Conservation (phyloP, 1,140 invertebrate species). For the Phenacoccus solenopsis region DNA sequence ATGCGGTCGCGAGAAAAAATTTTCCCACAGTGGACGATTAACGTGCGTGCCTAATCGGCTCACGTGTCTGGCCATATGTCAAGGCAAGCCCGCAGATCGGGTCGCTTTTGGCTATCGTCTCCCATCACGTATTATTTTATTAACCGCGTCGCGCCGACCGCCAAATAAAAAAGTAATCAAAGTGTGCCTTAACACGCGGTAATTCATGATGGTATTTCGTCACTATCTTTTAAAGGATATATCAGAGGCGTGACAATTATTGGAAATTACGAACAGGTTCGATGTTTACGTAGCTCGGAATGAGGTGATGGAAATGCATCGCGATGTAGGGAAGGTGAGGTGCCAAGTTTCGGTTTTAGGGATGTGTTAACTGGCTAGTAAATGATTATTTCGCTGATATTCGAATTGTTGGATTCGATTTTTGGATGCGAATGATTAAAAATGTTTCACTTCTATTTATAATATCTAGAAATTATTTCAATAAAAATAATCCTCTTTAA, state of each 20-base stretch:
- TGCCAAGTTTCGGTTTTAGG: too few relatives aligned
- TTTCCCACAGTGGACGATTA: slow-evolving; percentile 14
- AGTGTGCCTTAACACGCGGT: slow-evolving; percentile 10
- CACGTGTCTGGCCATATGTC: slow-evolving; percentile 15
- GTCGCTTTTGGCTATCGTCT: slow-evolving; percentile 16
- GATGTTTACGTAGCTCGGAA: too few relatives aligned
- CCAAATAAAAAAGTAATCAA: slow-evolving; percentile 8
- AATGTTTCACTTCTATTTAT: too few relatives aligned
- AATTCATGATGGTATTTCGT: slow-evolving; percentile 14
- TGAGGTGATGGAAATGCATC: too few relatives aligned
- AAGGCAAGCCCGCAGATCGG: slow-evolving; percentile 10
- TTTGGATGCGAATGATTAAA: too few relatives aligned
- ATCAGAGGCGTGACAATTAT: slow-evolving; percentile 6
- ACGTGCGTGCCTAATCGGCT: slow-evolving; percentile 14
- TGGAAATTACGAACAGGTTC: background rate
- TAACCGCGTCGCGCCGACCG: background rate
- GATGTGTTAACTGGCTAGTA: too few relatives aligned
- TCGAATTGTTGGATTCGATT: too few relatives aligned
- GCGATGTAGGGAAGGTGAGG: too few relatives aligned
- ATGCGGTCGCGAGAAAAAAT: background rate
- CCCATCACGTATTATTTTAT: slow-evolving; percentile 14
- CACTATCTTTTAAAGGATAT: background rate
- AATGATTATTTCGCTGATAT: too few relatives aligned
- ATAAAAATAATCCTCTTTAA: too few relatives aligned
- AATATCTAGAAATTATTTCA: too few relatives aligned